Evolutionary conservation across 2,797 vertebrate genomes (phyloP), one percentile per base, ranked within the genome.

Genomic region (Falco rusticolus): DNA sequence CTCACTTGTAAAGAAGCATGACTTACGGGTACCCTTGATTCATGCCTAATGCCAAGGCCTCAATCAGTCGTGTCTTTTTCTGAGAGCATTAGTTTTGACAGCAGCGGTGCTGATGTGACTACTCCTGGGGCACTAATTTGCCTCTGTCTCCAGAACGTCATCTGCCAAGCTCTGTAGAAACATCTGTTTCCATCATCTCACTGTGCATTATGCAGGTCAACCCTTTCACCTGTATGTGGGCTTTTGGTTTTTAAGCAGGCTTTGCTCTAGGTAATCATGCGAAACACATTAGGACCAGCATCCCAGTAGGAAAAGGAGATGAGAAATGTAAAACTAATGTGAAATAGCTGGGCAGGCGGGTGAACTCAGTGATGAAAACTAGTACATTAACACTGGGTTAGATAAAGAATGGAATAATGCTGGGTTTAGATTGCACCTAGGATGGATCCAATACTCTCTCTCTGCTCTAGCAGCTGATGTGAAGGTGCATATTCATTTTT

Each of bases 1-100:
- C 12, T 86, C 10, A 2, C 2, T 0, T 54, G 57, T 82, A 28
- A 33, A 18, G 78, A 63, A 13, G 33, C 9, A 3, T 3, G 7
- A 22, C 16, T 84, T 39, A 4, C 0, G 6, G 69, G 5, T 75
- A 37, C 20, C 21, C n/a, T 77, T 65, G 72, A 26, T 47, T 84
- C 4, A 6, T 48, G 54, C 47, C 6, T 47, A 26, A 75, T 79
- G 47, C 28, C 61, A 31, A 51, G 8, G 9, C 86, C 41, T 86
- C 41, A 6, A 0, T 61, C 33, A 10, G 24, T 59, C 85, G 16
- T 63, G 41, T 56, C 26, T 68, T 57, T 29, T 87, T 43, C 56
- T 22, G 25, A 69, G 21, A 13, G 25, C 33, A 0, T 81, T 66
- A 5, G 28, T 87, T 85, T 45, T 83, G 57, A 26, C 47, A 83